Conservation (phyloP, 2,888 invertebrate species). For the Athalia circularis region DNA sequence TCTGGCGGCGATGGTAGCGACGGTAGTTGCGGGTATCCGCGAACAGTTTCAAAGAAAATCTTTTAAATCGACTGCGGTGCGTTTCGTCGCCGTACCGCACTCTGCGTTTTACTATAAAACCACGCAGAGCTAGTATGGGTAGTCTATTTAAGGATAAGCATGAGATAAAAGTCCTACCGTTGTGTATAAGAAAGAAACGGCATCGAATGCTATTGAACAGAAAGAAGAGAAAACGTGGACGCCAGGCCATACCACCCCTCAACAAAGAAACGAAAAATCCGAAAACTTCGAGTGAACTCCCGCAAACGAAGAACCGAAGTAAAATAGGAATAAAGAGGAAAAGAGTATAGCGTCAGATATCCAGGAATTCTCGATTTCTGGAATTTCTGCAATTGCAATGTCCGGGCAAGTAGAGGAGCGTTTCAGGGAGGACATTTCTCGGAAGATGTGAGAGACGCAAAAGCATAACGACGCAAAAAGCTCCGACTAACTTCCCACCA, state of each 20-base stretch:
- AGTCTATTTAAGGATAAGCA: constrained; percentile 12
- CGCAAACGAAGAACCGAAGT: background rate
- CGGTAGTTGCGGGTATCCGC: background rate
- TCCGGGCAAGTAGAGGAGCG: background rate
- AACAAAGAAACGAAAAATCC: constrained; percentile 33
- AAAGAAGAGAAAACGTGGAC: background rate
- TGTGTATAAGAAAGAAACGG: constrained; percentile 1
- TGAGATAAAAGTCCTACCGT: constrained; percentile 14
- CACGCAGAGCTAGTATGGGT: background rate
- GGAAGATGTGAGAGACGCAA: constrained; percentile 15
- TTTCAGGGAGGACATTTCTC: background rate
- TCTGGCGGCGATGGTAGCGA: too few relatives aligned
- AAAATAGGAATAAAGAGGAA: too few relatives aligned
- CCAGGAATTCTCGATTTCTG: constrained; percentile 32
- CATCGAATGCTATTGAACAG: constrained; percentile 10
- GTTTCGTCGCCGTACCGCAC: background rate
- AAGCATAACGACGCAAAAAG: constrained; percentile 31
- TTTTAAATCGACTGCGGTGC: background rate
- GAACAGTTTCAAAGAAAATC: constrained; percentile 1
- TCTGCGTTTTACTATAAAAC: too few relatives aligned
- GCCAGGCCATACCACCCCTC: background rate
- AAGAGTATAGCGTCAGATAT: background rate
- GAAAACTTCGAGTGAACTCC: constrained; percentile 29
- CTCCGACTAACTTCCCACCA: constrained; percentile 33
- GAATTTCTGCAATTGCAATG: constrained; percentile 40